These are phyloP conservation scores for Numenius phaeopus DNA, from an alignment of 2,797 vertebrate genomes.

Conservation along the genomic window DNA sequence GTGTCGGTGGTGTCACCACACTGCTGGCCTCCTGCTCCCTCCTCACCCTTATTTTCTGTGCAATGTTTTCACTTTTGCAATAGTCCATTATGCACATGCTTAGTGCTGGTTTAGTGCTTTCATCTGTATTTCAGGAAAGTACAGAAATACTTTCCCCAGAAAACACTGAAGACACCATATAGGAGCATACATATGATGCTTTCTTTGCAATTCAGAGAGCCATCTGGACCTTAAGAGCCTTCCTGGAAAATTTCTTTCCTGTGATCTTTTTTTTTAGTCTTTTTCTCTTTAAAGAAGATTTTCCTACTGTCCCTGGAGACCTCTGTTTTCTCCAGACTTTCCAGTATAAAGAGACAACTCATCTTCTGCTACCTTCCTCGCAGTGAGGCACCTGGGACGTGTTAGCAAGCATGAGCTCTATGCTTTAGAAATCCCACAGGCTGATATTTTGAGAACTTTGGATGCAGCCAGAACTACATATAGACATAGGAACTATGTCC, in stretches of 20 bases:
- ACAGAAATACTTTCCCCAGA: background rate
- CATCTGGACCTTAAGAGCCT: background rate
- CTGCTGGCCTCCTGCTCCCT: background rate
- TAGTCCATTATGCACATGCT: background rate
- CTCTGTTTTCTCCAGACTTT: background rate
- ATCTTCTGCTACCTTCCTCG: background rate
- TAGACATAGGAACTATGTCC: background rate
- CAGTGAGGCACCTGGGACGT: background rate
- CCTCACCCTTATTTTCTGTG: background rate
- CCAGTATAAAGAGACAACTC: background rate
- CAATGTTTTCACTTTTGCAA: background rate
- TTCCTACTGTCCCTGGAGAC: background rate
- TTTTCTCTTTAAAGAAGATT: background rate
- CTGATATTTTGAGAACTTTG: background rate
- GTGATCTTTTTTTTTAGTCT: background rate
- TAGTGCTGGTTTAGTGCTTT: background rate
- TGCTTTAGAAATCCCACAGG: background rate
- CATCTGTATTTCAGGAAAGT: background rate
- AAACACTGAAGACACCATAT: background rate
- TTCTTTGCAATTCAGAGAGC: background rate
- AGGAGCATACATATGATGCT: background rate
- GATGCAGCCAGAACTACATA: background rate
- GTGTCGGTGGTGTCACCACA: accelerated
- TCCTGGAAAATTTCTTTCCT: background rate
- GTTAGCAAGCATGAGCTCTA: background rate